phyloP scores from a whole-genome alignment of 2,797 vertebrate species.

The Bradypodion pumilum region DNA sequence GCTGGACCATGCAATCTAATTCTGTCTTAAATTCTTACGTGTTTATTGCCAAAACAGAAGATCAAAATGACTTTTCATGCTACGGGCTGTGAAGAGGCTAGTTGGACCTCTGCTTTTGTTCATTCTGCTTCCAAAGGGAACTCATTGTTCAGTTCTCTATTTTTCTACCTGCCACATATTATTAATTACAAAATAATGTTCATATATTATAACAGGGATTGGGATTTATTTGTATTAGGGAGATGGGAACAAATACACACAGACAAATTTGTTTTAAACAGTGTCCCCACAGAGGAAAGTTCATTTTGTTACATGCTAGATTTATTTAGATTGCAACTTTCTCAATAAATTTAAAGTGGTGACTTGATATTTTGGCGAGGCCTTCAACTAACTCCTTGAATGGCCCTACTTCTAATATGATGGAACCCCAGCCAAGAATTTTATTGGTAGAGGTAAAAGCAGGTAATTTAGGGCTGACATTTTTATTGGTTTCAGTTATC shows the following conservation, averaged over 20 bases:
- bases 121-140: not conserved
- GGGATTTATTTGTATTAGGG: not conserved
- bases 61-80: conserved; percentile 4
- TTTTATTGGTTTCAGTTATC: no score
- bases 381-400: no score
- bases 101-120: not conserved
- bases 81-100: not conserved
- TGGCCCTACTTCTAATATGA: no score
- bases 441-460: no score
- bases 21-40: conserved; percentile 26
- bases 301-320: not conserved
- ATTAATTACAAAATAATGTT: not conserved
- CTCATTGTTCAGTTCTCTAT: not conserved
- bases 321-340: not conserved
- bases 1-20: not conserved
- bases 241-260: not conserved
- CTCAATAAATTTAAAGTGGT: not conserved
- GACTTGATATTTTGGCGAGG: not conserved
- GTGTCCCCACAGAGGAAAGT: fast-evolving
- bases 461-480: no score
- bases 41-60: conserved; percentile 30
- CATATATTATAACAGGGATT: conserved; percentile 9
- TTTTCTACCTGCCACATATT: not conserved
- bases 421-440: no score
- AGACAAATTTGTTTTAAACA: not conserved